Percentiles rank a stretch among this genome's conserved stretches.
These are phyloP conservation scores for Paralichthys olivaceus DNA, from an alignment of 2,113 vertebrate species.

Conservation along the genomic window DNA sequence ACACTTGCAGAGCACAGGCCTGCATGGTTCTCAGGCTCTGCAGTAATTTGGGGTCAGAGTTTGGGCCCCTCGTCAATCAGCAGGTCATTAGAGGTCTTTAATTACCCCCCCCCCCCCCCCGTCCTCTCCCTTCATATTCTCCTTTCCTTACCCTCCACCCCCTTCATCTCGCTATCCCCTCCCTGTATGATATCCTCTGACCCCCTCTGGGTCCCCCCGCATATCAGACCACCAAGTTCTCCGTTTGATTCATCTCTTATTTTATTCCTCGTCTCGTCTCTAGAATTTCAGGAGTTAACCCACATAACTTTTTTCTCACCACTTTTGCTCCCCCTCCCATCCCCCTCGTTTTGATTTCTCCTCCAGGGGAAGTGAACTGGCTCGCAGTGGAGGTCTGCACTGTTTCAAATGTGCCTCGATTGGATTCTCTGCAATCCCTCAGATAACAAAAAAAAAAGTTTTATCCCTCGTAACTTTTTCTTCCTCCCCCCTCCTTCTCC, in stretches of 20 bases:
- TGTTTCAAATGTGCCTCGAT: constrained; percentile 58
- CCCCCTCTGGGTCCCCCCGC: constrained; percentile 11
- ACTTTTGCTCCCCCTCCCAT: constrained; percentile 7
- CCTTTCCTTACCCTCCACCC: constrained; percentile 11
- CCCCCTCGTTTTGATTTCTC: constrained; percentile 24
- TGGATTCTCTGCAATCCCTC: constrained; percentile 54
- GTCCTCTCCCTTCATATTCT: constrained; percentile 46
- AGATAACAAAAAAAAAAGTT: constrained; percentile 44
- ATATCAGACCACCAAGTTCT: background rate
- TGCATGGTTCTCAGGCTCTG: constrained; percentile 78
- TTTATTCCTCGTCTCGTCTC: constrained; percentile 26
- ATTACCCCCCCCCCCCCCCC: constrained; percentile 60
- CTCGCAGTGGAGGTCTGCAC: constrained; percentile 52
- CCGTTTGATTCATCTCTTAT: constrained; percentile 26
- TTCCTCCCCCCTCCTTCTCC: constrained; percentile 14
- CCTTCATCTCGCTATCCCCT: constrained; percentile 9
- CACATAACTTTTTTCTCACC: constrained; percentile 12
- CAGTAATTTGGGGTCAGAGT: constrained; percentile 80
- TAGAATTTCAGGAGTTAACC: constrained; percentile 18
- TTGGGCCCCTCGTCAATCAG: constrained; percentile 81
- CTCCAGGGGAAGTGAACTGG: constrained; percentile 51
- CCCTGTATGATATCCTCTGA: constrained; percentile 38
- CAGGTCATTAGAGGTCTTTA: constrained; percentile 82
- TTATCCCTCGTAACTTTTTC: constrained; percentile 32
- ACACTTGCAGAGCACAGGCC: constrained; percentile 38